Conservation (phyloP, 2,113 vertebrate genomes). For the Fulmarus glacialis region DNA sequence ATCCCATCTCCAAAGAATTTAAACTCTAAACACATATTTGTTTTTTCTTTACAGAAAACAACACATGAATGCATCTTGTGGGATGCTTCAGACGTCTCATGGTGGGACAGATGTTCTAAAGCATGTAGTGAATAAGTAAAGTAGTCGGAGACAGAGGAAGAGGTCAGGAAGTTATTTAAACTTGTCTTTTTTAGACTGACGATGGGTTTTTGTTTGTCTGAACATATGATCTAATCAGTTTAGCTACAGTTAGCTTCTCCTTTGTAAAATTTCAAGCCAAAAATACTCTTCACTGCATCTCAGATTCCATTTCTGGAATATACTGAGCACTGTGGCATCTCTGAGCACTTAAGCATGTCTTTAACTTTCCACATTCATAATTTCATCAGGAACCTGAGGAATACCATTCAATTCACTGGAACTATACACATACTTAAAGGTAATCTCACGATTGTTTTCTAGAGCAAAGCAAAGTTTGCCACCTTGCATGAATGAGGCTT, state of each 20-base stretch:
- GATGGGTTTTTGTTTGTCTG: not conserved
- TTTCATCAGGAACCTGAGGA: not conserved
- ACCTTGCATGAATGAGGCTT: not conserved
- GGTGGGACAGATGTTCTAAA: not conserved
- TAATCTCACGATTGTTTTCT: not conserved
- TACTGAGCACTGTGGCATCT: not conserved
- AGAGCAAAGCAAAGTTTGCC: not conserved
- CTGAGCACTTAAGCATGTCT: not conserved
- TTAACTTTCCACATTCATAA: not conserved
- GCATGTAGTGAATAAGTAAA: not conserved
- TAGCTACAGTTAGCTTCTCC: not conserved
- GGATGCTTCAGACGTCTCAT: not conserved
- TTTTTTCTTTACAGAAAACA: not conserved
- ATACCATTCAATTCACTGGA: not conserved
- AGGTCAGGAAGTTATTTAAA: not conserved
- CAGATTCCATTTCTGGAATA: not conserved
- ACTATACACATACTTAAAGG: not conserved
- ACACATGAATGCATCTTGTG: not conserved
- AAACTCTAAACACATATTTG: not conserved
- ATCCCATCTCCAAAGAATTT: not conserved
- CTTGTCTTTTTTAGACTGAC: not conserved
- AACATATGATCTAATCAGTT: not conserved
- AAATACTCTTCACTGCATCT: not conserved
- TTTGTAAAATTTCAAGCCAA: not conserved
- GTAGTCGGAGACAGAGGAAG: not conserved